phyloP scores from a whole-genome alignment of 2,113 vertebrate genomes.

The Dascyllus trimaculatus region DNA sequence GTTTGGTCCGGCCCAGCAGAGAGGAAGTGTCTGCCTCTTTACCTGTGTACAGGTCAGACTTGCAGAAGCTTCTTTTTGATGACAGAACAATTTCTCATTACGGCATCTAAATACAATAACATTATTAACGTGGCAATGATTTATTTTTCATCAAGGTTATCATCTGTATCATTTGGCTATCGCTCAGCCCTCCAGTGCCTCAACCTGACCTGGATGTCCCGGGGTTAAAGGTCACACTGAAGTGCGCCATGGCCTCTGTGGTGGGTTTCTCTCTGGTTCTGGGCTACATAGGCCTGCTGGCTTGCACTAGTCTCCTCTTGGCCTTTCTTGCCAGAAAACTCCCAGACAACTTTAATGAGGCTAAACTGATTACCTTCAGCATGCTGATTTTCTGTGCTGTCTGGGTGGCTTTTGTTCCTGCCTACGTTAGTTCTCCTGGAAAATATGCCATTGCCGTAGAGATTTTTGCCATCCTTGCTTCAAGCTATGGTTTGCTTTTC shows the following conservation, averaged over 20 bases:
- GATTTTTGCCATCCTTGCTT: slow-evolving; percentile 83
- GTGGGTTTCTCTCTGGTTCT: slow-evolving; percentile 81
- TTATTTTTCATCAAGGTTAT: slow-evolving; percentile 66
- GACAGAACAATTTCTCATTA: neutral
- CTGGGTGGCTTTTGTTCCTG: slow-evolving; percentile 82
- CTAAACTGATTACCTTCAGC: slow-evolving; percentile 85
- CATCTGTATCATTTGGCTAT: slow-evolving; percentile 82
- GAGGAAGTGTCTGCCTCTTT: slow-evolving; percentile 73
- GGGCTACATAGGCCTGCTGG: slow-evolving; percentile 85
- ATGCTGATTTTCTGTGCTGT: slow-evolving; percentile 86
- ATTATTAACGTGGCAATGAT: neutral
- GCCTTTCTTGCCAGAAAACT: slow-evolving; percentile 84
- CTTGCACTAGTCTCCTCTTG: slow-evolving; percentile 77
- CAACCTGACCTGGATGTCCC: slow-evolving; percentile 65
- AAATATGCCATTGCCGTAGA: slow-evolving; percentile 79
- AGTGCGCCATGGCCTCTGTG: slow-evolving; percentile 80
- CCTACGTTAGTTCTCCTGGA: slow-evolving; percentile 81
- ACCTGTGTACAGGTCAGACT: slow-evolving; percentile 66
- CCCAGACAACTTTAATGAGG: slow-evolving; percentile 76
- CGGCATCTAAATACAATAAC: neutral
- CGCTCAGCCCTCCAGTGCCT: slow-evolving; percentile 75
- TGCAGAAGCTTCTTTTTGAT: neutral
- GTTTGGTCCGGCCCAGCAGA: slow-evolving; percentile 81
- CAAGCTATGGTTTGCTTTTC: slow-evolving; percentile 74
- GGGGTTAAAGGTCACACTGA: slow-evolving; percentile 76